Evolutionary conservation across 2,888 invertebrate species (phyloP).

Genomic region (Melinaea menophilus): DNA sequence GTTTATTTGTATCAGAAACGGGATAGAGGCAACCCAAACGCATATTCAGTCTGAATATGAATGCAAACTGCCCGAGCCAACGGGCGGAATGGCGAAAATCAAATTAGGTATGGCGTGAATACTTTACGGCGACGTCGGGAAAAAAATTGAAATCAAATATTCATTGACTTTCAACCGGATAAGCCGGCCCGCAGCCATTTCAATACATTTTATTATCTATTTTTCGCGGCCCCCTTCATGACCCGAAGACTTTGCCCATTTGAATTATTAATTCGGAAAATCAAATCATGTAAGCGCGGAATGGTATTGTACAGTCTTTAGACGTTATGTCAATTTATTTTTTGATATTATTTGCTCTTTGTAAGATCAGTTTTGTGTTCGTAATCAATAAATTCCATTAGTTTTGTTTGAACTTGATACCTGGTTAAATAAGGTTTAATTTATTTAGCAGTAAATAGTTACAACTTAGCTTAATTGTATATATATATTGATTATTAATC

Average conservation of each 20-base stretch:
- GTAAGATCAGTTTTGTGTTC: not conserved
- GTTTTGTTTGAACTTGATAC: too few relatives aligned
- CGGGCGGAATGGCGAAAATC: constrained; percentile 76
- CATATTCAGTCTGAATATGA: constrained; percentile 77
- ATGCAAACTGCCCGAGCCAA: constrained; percentile 76
- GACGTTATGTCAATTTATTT: constrained; percentile 20
- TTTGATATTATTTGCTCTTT: constrained; percentile 3
- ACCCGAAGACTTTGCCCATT: constrained; percentile 46
- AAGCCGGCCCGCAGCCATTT: constrained; percentile 76
- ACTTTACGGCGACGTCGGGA: constrained; percentile 75
- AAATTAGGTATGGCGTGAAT: constrained; percentile 78
- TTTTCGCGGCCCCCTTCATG: constrained; percentile 59
- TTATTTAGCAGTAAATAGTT: too few relatives aligned
- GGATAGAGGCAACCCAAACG: constrained; percentile 73
- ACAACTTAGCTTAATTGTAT: not conserved
- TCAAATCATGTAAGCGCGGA: constrained; percentile 35
- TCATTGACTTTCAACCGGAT: constrained; percentile 78
- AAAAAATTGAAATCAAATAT: constrained; percentile 79
- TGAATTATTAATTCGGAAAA: constrained; percentile 44
- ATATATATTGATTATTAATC: constrained; percentile 17
- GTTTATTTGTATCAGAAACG: constrained; percentile 77
- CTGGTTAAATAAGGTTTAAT: too few relatives aligned
- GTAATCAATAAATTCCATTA: not conserved
- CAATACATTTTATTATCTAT: constrained; percentile 78
- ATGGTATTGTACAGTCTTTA: constrained; percentile 25